A percentile compares a stretch with the other conserved stretches of the same genome.
Conservation (phyloP, 2,113 vertebrate genomes). For the Orycteropus afer region DNA sequence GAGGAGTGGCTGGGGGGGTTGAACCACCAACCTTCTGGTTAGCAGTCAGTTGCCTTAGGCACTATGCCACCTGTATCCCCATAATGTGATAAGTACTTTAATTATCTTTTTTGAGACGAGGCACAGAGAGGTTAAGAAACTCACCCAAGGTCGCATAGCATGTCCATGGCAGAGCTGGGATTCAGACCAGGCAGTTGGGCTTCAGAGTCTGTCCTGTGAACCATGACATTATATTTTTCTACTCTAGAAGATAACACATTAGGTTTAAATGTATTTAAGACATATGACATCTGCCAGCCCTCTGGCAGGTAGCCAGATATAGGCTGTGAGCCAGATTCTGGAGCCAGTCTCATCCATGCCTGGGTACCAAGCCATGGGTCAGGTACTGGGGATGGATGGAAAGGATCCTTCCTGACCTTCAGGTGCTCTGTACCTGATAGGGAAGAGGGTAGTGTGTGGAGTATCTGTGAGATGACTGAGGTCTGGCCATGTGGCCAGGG, state of each 20-base stretch:
- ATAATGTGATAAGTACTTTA: too few species aligned
- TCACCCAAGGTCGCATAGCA: not conserved
- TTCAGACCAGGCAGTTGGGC: rapidly evolving
- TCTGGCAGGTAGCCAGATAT: rapidly evolving
- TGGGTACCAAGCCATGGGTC: not conserved
- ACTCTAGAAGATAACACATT: rapidly evolving
- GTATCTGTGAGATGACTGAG: rapidly evolving
- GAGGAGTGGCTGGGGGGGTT: too few species aligned
- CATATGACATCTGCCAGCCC: rapidly evolving
- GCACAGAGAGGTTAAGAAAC: not conserved
- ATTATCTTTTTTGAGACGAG: rapidly evolving
- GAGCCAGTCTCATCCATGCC: not conserved
- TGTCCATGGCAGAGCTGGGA: not conserved
- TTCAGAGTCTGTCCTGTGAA: rapidly evolving
- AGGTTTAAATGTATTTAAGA: not conserved
- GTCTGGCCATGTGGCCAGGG: rapidly evolving
- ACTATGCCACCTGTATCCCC: too few species aligned
- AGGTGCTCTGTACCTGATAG: rapidly evolving
- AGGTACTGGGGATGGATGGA: rapidly evolving
- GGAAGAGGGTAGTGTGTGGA: rapidly evolving
- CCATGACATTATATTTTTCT: not conserved
- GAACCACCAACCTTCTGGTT: too few species aligned
- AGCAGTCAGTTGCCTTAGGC: too few species aligned
- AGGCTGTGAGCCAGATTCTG: not conserved
- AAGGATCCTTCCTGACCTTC: rapidly evolving